phyloP scores from a whole-genome alignment of 2,888 invertebrate species.

The Deroplatys truncata region DNA sequence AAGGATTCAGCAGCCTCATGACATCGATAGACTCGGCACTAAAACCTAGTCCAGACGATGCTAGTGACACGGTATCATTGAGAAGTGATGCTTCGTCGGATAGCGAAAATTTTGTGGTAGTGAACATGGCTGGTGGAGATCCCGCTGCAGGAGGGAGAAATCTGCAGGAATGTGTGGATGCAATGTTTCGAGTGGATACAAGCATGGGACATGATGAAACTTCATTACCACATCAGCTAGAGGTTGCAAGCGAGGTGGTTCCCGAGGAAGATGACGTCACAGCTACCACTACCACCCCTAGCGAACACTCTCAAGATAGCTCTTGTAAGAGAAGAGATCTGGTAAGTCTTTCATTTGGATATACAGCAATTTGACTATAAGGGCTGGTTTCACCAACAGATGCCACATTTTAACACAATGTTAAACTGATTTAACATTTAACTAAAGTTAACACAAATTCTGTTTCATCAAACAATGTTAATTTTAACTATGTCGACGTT shows the following conservation, averaged over 20 bases:
- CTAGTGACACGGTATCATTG: slow-evolving; percentile 70
- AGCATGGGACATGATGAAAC: slow-evolving; percentile 17
- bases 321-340: slow-evolving; percentile 74
- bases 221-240: slow-evolving; percentile 49
- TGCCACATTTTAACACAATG: no score
- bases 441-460: no score
- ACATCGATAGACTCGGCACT: slow-evolving; percentile 79
- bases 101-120: slow-evolving; percentile 78
- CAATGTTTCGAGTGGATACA: slow-evolving; percentile 54
- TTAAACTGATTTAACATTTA: no score
- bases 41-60: slow-evolving; percentile 66
- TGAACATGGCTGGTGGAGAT: slow-evolving; percentile 41
- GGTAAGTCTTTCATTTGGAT: slow-evolving; percentile 47
- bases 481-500: no score
- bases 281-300: slow-evolving; percentile 70
- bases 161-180: slow-evolving; percentile 47
- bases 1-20: slow-evolving; percentile 77
- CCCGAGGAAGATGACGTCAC: slow-evolving; percentile 66
- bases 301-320: slow-evolving; percentile 76
- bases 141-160: slow-evolving; percentile 50
- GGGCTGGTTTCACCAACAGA: no score
- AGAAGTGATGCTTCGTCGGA: slow-evolving; percentile 83
- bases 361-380: not conserved
- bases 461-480: no score
- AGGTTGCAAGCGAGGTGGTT: slow-evolving; percentile 79